A percentile compares a stretch with the other conserved stretches of the same genome.
These are phyloP conservation scores for Miltochrista miniata DNA, from an alignment of 2,888 invertebrate genomes.

Conservation along the genomic window DNA sequence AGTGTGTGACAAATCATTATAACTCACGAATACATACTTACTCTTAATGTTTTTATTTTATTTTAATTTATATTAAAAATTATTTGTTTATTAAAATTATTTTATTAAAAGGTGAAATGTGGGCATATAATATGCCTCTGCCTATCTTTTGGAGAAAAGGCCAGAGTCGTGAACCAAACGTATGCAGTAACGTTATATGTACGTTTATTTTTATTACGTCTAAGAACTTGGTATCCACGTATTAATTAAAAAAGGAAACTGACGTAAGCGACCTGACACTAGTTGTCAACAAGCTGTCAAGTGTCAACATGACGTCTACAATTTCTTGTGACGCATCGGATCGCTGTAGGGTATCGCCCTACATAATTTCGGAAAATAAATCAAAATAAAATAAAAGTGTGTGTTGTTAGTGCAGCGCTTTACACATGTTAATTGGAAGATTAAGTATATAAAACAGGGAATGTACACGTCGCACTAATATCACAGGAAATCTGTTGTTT, in stretches of 20 bases:
- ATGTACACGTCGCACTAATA: conserved; percentile 20
- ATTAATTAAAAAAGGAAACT: not conserved
- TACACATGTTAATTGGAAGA: not conserved
- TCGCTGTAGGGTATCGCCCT: conserved; percentile 47
- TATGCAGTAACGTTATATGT: too few species aligned
- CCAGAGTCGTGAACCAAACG: too few species aligned
- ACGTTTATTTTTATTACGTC: too few species aligned
- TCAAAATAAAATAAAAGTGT: conserved; percentile 16
- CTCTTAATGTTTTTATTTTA: too few species aligned
- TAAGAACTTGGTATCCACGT: not conserved
- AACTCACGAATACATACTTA: too few species aligned
- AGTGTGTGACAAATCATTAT: too few species aligned
- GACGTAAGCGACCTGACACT: not conserved
- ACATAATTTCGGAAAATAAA: conserved; percentile 24
- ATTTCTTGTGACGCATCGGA: conserved; percentile 45
- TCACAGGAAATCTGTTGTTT: conserved; percentile 11
- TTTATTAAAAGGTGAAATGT: too few species aligned
- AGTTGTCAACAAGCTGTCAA: conserved; percentile 19
- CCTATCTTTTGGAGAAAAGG: too few species aligned
- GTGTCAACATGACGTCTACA: conserved; percentile 1
- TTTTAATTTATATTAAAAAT: too few species aligned
- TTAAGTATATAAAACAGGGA: conserved; percentile 14
- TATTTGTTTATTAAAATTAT: too few species aligned
- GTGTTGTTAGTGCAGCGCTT: conserved; percentile 4
- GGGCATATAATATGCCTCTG: too few species aligned